These are phyloP conservation scores for Megalops cyprinoides DNA, from an alignment of 2,797 vertebrate genomes.

Conservation along the genomic window DNA sequence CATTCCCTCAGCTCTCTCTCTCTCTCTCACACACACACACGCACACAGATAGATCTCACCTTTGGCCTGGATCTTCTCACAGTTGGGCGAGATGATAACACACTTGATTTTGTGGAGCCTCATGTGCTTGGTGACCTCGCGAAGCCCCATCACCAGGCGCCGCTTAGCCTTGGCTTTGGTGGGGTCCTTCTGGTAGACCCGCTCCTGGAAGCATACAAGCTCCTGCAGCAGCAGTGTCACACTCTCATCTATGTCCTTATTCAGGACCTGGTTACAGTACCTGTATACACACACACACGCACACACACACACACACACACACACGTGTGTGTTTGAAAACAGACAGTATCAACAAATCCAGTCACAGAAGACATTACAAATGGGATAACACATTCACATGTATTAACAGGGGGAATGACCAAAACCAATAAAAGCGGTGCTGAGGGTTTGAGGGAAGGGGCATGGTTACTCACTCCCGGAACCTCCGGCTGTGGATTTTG, in stretches of 20 bases:
- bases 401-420: neutral
- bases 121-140: slow-evolving; percentile 99
- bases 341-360: too few species aligned
- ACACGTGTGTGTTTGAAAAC: neutral
- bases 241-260: slow-evolving; percentile 98
- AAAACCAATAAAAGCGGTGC: neutral
- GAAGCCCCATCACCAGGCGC: slow-evolving; percentile 93
- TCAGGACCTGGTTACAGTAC: slow-evolving; percentile 98
- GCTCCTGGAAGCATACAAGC: slow-evolving; percentile 94
- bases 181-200: slow-evolving; percentile 94
- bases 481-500: slow-evolving; percentile 97
- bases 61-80: slow-evolving; percentile 98
- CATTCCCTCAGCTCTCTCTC: too few species aligned
- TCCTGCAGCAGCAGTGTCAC: slow-evolving; percentile 94
- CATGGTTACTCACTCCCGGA: slow-evolving; percentile 88
- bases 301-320: neutral
- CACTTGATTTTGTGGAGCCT: slow-evolving; percentile 95
- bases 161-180: slow-evolving; percentile 91
- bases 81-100: slow-evolving; percentile 98
- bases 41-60: slow-evolving; percentile 64
- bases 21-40: neutral
- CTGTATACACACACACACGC: slow-evolving; percentile 60
- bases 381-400: neutral
- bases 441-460: neutral
- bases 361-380: neutral